A percentile compares a stretch with the other conserved stretches of the same genome.
These are phyloP conservation scores for Hippoglossus hippoglossus DNA, from an alignment of 2,797 vertebrate species.

Conservation along the genomic window DNA sequence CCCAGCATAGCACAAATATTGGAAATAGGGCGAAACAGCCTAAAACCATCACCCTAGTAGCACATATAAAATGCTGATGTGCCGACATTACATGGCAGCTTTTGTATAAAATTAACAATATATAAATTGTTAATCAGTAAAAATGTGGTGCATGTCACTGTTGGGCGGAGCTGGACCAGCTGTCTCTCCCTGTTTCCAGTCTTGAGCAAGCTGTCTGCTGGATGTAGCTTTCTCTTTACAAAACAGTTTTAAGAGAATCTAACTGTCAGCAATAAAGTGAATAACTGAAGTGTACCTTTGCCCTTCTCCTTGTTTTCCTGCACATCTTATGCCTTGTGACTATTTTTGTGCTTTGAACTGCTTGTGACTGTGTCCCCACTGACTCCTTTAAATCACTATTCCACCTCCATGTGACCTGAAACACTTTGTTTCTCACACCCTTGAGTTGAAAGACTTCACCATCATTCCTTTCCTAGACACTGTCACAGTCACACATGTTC, in stretches of 20 bases:
- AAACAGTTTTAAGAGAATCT: not conserved
- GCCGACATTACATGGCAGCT: not conserved
- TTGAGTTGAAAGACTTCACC: slow-evolving; percentile 23
- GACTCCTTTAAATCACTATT: slow-evolving; percentile 51
- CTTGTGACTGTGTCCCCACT: slow-evolving; percentile 36
- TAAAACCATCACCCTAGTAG: too few species aligned
- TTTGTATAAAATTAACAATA: not conserved
- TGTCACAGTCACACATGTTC: slow-evolving; percentile 11
- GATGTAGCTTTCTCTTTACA: too few species aligned
- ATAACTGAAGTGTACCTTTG: too few species aligned
- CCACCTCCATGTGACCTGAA: slow-evolving; percentile 40
- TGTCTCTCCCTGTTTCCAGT: not conserved
- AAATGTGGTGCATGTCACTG: too few species aligned
- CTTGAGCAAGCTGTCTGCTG: not conserved
- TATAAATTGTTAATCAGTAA: not conserved
- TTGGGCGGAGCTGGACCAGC: too few species aligned
- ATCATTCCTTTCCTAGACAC: slow-evolving; percentile 12
- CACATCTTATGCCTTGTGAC: slow-evolving; percentile 13
- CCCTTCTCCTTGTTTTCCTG: not conserved
- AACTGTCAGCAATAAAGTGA: not conserved
- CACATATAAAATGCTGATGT: too few species aligned
- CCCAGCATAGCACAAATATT: too few species aligned
- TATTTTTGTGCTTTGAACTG: slow-evolving; percentile 14
- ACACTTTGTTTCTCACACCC: not conserved
- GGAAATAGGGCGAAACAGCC: too few species aligned